Conservation (phyloP, 2,797 vertebrate species). For the Bradypus variegatus region DNA sequence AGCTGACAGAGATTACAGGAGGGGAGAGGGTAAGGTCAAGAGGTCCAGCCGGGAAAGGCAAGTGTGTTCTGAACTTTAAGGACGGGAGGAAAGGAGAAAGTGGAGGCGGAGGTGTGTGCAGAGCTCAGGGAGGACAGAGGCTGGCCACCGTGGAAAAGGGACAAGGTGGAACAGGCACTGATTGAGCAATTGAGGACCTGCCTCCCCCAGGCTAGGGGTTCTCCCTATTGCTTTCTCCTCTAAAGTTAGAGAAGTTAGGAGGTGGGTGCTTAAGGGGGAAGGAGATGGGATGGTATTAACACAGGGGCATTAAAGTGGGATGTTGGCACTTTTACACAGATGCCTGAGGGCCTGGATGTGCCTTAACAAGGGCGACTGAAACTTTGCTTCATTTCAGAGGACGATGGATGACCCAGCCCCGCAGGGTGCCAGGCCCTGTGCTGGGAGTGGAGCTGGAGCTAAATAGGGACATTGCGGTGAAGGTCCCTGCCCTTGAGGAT, state of each 20-base stretch:
- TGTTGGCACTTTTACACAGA: not conserved
- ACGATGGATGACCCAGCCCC: not conserved
- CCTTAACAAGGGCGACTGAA: rapidly evolving
- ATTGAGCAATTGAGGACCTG: too few relatives aligned
- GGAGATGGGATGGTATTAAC: not conserved
- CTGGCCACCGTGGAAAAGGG: not conserved
- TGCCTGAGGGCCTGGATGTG: not conserved
- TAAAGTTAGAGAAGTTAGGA: not conserved
- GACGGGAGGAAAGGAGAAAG: not conserved
- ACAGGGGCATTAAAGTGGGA: not conserved
- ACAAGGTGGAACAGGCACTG: not conserved
- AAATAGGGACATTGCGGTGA: not conserved
- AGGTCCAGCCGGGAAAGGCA: not conserved
- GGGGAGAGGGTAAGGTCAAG: rapidly evolving
- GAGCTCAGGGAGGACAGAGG: not conserved
- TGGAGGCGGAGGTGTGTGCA: not conserved
- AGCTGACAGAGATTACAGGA: not conserved
- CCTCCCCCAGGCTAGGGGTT: rapidly evolving
- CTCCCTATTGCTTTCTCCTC: not conserved
- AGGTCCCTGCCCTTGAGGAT: not conserved
- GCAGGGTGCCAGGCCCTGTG: not conserved
- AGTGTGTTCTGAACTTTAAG: not conserved
- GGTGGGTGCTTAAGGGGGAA: too few relatives aligned
- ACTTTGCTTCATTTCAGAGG: not conserved
- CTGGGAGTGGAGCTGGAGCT: not conserved